These are phyloP conservation scores for Cheilosia variabilis DNA, from an alignment of 2,888 invertebrate species.

Conservation along the genomic window DNA sequence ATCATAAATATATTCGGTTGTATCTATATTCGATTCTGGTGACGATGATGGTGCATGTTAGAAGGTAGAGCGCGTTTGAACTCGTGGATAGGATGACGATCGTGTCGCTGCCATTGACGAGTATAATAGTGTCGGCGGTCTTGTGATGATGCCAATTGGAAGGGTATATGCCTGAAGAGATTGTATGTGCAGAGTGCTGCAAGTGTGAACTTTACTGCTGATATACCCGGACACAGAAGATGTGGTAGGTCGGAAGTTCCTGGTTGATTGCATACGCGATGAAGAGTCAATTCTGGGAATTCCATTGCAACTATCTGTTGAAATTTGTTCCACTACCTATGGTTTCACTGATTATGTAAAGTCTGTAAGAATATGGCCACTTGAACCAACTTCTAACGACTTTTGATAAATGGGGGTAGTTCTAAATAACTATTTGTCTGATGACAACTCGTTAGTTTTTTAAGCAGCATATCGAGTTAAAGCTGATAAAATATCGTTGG, in stretches of 20 bases:
- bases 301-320: too few relatives aligned
- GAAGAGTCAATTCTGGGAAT: too few relatives aligned
- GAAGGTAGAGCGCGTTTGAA: conserved; percentile 7
- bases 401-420: too few relatives aligned
- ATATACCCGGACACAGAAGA: not conserved
- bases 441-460: too few relatives aligned
- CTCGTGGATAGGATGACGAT: conserved; percentile 42
- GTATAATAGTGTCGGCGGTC: conserved; percentile 61
- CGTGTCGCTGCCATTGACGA: conserved; percentile 50
- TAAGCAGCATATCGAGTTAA: too few relatives aligned
- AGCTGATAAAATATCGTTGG: too few relatives aligned
- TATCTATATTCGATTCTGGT: conserved; percentile 21
- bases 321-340: too few relatives aligned
- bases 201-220: conserved; percentile 56
- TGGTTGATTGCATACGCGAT: not conserved
- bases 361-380: too few relatives aligned
- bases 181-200: conserved; percentile 49
- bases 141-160: conserved; percentile 69
- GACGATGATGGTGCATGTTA: conserved; percentile 23
- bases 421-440: too few relatives aligned
- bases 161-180: conserved; percentile 53
- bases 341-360: too few relatives aligned
- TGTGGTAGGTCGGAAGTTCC: not conserved
- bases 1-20: conserved; percentile 41
- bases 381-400: too few relatives aligned